Percentiles rank a stretch among this genome's conserved stretches.
Conservation (phyloP, 2,113 vertebrate species). For the Prolemur simus region DNA sequence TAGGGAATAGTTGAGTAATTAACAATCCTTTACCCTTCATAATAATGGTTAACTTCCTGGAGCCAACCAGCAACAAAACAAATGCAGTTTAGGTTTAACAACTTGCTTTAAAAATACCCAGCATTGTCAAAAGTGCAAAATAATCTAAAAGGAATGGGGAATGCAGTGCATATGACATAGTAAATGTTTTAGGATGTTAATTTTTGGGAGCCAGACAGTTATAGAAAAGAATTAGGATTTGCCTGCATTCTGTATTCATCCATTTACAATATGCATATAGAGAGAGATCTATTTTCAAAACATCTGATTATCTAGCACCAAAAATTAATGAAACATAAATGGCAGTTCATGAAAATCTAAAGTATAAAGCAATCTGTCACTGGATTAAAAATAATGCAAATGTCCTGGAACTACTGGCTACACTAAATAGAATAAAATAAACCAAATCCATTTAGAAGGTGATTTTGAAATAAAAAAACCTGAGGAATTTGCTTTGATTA, state of each 20-base stretch:
- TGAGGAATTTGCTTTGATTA: background rate
- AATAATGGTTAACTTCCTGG: background rate
- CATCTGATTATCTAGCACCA: background rate
- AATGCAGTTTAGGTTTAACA: conserved; percentile 11
- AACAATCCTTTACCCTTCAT: background rate
- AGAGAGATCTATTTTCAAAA: background rate
- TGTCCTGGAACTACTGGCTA: background rate
- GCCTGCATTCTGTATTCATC: background rate
- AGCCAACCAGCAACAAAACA: background rate
- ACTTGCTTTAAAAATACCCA: background rate
- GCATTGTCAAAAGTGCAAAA: background rate
- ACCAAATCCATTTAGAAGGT: background rate
- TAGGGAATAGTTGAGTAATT: background rate
- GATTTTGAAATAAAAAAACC: conserved; percentile 12
- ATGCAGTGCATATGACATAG: background rate
- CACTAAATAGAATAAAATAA: background rate
- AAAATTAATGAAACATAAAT: conserved; percentile 30
- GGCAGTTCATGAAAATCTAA: background rate
- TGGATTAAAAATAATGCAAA: conserved; percentile 12
- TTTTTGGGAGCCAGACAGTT: background rate
- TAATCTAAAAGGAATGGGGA: background rate
- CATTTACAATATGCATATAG: background rate
- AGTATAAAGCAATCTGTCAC: background rate
- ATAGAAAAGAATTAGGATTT: background rate
- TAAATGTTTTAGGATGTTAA: background rate